These are phyloP conservation scores for Eidolon dupreanum DNA, from an alignment of 2,797 vertebrate genomes.

Conservation along the genomic window DNA sequence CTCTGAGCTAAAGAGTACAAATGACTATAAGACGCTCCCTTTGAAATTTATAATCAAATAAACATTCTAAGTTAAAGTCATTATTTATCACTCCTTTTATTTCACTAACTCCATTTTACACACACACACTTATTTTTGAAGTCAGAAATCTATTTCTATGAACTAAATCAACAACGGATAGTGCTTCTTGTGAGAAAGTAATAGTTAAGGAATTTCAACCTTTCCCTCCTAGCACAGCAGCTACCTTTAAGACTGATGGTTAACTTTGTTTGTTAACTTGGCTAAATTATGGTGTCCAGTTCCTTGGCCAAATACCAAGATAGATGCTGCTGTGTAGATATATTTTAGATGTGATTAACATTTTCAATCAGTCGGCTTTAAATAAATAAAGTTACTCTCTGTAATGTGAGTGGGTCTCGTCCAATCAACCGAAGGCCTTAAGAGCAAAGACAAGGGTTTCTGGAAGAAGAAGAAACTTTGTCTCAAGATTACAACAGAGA, in stretches of 20 bases:
- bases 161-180: not conserved
- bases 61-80: not conserved
- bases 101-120: not conserved
- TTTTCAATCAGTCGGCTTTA: not conserved
- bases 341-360: not conserved
- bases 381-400: not conserved
- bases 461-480: not conserved
- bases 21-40: not conserved
- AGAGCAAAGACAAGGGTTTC: not conserved
- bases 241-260: not conserved
- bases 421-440: not conserved
- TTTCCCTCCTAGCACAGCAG: not conserved
- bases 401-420: not conserved
- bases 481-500: not conserved
- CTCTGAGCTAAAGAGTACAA: not conserved
- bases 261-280: not conserved
- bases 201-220: not conserved
- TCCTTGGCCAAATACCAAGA: not conserved
- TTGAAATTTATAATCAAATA: not conserved
- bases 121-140: not conserved
- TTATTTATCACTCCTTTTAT: not conserved
- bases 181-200: not conserved
- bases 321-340: not conserved
- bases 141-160: not conserved
- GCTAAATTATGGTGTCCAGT: not conserved